Conservation (phyloP, 2,888 invertebrate genomes). For the Oasisia sp. region DNA sequence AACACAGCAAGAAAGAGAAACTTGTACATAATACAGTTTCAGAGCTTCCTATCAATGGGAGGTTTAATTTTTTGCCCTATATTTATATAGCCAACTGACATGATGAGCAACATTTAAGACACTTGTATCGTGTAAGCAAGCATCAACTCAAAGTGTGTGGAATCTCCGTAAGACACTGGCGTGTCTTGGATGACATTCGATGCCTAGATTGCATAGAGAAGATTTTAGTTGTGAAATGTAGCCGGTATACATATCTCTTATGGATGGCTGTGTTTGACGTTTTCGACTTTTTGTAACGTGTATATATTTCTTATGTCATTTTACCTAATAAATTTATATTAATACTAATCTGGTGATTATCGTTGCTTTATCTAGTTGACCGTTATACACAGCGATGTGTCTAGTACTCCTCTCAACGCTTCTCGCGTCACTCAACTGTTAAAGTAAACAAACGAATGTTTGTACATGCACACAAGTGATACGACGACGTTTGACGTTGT, state of each 20-base stretch:
- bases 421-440: not conserved
- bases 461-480: not conserved
- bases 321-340: not conserved
- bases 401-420: not conserved
- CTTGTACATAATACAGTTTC: not conserved
- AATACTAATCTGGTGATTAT: not conserved
- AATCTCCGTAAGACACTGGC: not conserved
- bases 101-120: too few species aligned
- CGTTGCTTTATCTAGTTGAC: not conserved
- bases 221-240: not conserved
- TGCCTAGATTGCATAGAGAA: not conserved
- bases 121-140: too few species aligned
- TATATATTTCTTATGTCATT: not conserved
- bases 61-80: too few species aligned
- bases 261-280: not conserved
- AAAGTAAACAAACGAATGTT: not conserved
- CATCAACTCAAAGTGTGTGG: not conserved
- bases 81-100: too few species aligned
- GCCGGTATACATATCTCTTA: not conserved
- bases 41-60: too few species aligned
- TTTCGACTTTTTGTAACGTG: not conserved
- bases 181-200: not conserved
- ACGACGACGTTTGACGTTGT: not conserved
- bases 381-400: not conserved
- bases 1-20: not conserved